A percentile compares a stretch with the other conserved stretches of the same genome.
These are phyloP conservation scores for Enhydra lutris DNA, from an alignment of 2,113 vertebrate species.

Conservation along the genomic window DNA sequence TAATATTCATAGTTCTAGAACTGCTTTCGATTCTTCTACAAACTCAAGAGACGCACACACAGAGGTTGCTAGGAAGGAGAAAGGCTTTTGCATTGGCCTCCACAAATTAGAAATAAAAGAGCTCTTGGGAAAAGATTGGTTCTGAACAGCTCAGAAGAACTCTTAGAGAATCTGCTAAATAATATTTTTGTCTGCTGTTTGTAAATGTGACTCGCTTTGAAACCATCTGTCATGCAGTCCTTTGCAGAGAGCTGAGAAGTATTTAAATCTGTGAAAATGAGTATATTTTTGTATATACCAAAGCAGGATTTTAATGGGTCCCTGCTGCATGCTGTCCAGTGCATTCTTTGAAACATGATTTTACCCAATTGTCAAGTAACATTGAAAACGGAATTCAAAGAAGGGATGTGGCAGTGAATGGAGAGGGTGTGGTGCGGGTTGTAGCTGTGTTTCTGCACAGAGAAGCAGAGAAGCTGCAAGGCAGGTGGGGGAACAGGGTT, in stretches of 20 bases:
- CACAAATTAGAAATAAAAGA: slow-evolving; percentile 51
- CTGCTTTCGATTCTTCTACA: slow-evolving; percentile 17
- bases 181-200: slow-evolving; percentile 83
- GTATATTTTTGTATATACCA: slow-evolving; percentile 74
- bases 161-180: slow-evolving; percentile 76
- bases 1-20: slow-evolving; percentile 14
- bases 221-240: slow-evolving; percentile 82
- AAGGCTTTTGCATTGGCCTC: slow-evolving; percentile 13
- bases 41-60: neutral
- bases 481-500: neutral
- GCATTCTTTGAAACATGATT: slow-evolving; percentile 52
- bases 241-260: slow-evolving; percentile 76
- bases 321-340: slow-evolving; percentile 54
- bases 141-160: slow-evolving; percentile 62
- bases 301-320: slow-evolving; percentile 66
- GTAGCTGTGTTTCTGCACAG: neutral
- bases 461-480: neutral
- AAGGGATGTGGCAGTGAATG: neutral
- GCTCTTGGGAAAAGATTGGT: slow-evolving; percentile 8
- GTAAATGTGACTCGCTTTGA: slow-evolving; percentile 75
- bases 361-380: slow-evolving; percentile 65
- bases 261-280: slow-evolving; percentile 78
- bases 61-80: slow-evolving; percentile 33
- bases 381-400: slow-evolving; percentile 47
- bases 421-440: neutral